A percentile compares a stretch with the other conserved stretches of the same genome.
phyloP scores from a whole-genome alignment of 2,113 vertebrate species.

The Sapayoa aenigma region DNA sequence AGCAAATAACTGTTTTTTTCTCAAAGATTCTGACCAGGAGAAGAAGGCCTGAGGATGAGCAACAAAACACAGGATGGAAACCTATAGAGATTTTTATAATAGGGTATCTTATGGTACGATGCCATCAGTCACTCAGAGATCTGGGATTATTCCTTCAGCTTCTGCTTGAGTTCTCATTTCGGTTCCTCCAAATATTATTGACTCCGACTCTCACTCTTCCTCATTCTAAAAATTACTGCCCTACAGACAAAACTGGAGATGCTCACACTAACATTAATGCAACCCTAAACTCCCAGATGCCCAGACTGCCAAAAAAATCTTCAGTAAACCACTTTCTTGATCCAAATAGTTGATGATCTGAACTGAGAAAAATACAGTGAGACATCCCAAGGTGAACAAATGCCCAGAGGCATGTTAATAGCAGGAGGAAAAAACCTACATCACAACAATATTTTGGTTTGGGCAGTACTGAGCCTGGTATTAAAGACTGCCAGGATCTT shows the following conservation, averaged over 20 bases:
- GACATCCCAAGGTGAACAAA: neutral
- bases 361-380: neutral
- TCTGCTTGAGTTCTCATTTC: neutral
- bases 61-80: neutral
- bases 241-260: neutral
- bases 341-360: neutral
- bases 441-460: neutral
- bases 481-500: neutral
- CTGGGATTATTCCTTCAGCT: neutral
- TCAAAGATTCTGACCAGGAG: neutral
- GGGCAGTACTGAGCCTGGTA: neutral
- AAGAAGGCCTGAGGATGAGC: neutral
- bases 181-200: neutral
- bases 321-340: neutral
- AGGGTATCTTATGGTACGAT: neutral
- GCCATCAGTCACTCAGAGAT: neutral
- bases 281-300: neutral
- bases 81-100: neutral
- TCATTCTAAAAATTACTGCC: neutral
- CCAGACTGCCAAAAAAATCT: neutral
- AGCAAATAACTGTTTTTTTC: neutral
- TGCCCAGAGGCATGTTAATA: neutral
- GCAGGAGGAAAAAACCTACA: fast-evolving
- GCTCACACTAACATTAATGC: neutral
- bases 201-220: neutral